Evolutionary conservation across 2,797 vertebrate genomes (phyloP), one percentile per base, ranked within the genome.

Genomic region (Fistularia commersonii): DNA sequence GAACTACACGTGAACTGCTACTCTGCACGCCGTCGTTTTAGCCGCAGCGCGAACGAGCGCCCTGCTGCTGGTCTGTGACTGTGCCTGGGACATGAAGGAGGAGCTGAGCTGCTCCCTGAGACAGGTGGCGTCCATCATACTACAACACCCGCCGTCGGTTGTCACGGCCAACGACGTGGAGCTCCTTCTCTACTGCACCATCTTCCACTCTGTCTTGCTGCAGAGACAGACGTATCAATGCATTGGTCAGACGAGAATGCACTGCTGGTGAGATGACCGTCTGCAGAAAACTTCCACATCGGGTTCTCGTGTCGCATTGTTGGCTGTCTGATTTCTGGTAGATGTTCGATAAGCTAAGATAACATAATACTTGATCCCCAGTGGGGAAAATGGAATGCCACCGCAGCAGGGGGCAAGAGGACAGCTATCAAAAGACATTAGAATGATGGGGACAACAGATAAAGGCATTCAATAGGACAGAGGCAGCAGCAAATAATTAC

Each of bases 181-280:
- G 46, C 48, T 61, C 11, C 63, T 89, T 38, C 57, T 80, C 14
- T 52, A 46, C 57, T 88, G 82, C 53, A 80, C 76, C 47, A 23
- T 87, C 50, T 86, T 93, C 8, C 88, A 93, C 48, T 82, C 89
- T 0, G 61, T 90, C 14, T 69, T 94, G 48, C 62, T 92, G 14
- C 91, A 93, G 70, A 80, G 93, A 41, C 92, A 92, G 70, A 67
- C 67, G 43, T 88, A 85, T 23, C 67, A 75, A 67, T 37, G 56
- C 15, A 45, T 79, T 40, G 76, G 72, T 69, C 54, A 87, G 51
- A 82, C 82, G 0, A 57, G 51, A 11, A 55, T 61, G 11, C 91
- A 89, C 62, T 42, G 35, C 48, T 93, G 91, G 93, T 93, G 88
- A 86, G 52, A 37, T 8, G 23, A 23, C 23, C 4, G 23, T 23